Base-by-base conservation (phyloP, 1,140 invertebrate species). In the Brachionus rubens region DNA sequence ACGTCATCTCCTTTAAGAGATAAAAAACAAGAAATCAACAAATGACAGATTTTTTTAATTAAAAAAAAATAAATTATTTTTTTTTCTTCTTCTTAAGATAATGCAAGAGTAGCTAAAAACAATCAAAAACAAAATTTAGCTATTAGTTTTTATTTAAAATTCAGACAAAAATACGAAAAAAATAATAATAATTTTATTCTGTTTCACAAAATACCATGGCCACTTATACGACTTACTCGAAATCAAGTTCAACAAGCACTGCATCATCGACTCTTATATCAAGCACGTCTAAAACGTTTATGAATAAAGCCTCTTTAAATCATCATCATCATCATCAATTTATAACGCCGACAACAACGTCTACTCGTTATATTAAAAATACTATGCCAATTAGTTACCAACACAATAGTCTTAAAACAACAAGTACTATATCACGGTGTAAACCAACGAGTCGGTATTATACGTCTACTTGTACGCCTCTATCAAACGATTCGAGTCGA, bases 291-390 rank as follows among this genome's bases (percentile, higher is more conserved):
- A 59, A 59, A 9, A 36, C 30, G 0, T 59, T 33, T 28, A 59
- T 36, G 0, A 59, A 36, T 19, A 40, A 59, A 59, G 12, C 54
- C 3, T 36, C 33, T 36, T 5, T 36, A n/a, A n/a, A n/a, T n/a
- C n/a, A n/a, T 36, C 33, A 36, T 9, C 3, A 36, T 36, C 33
- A 36, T 9, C n/a, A 33, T 33, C 54, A 40, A 28, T 19, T 21
- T 16, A 9, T 36, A 36, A 1, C 28, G 7, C 54, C 54, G 1
- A 33, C 0, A 16, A 33, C 54, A 7, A n/a, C n/a, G n/a, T n/a
- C n/a, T n/a, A n/a, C n/a, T n/a, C 54, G 54, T 33, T 59, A 59
- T 30, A 59, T 59, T 36, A 59, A 59, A 59, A 59, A 59, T 16
- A 59, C 54, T 0, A 3, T 59, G 54, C 54, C 54, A 6, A 59